Evolutionary conservation across 2,113 vertebrate genomes (phyloP), one percentile per base, ranked within the genome.

Genomic region (Sitta europaea): DNA sequence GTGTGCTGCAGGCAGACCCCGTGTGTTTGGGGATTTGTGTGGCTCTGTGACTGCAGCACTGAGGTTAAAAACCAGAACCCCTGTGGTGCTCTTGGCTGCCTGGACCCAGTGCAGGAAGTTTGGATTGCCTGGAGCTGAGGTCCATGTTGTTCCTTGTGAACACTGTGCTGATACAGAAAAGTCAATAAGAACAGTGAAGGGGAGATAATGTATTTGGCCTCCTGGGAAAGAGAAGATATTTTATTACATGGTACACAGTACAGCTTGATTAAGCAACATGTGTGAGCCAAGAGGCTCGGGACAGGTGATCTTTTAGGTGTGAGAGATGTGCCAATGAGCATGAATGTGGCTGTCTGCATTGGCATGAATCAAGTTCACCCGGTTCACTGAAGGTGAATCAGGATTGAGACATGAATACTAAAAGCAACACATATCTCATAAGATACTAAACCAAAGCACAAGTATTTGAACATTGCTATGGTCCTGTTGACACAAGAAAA

Each of bases 401-500:
- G 47, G 54, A 77, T 51, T 77, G 91, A 92, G 83, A 86, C 88
- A 90, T 23, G 38, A 88, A 71, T 92, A 55, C 62, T 77, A 86
- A 92, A 90, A 88, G 82, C 79, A 94, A 77, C 59, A 93, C 82
- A 92, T 90, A 27, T 70, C 93, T 88, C 19, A 5, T 65, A 82
- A 90, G 91, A 96, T 94, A 93, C 59, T 70, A 77, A 94, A 84
- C 57, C 36, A 18, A 79, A 82, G 66, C 86, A 90, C 66, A 82
- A 92, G 36, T 81, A 85, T 96, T 95, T 91, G 77, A 94, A 61
- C 42, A 72, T 59, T 91, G 35, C 71, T 71, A 17, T 58, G 38
- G 81, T 76, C 79, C 74, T 94, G 74, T 95, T 96, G 87, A 96
- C 93, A 91, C 47, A 90, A 95, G 87, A 91, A 96, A 94, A 91